Base-by-base conservation (phyloP, 2,113 vertebrate genomes). In the Amblyopsis rosae region DNA sequence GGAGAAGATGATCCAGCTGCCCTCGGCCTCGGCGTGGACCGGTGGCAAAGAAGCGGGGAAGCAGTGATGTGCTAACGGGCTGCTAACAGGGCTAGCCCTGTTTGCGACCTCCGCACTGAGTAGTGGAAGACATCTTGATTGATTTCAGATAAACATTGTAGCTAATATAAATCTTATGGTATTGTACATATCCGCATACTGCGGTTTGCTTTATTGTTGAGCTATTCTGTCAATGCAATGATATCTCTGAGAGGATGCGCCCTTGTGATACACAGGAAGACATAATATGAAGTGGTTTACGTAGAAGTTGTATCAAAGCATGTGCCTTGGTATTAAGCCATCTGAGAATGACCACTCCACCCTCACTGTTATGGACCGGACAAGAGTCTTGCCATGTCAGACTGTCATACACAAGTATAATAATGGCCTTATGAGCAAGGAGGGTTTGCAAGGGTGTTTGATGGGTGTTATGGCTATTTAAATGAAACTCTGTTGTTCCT, bases 1-100 rank as follows among this genome's bases (percentile, higher is more conserved):
- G 61, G 98, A 98, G 89, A 97, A 94, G 86, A 94, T 99, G 93
- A 92, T 98, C 13, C 92, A 93, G 69, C 77, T 80, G 15, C 80
- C 83, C 1, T 9, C 81, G 0, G 0, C 76, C 33, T 56, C 68
- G 1, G 26, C 79, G 13, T 82, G 79, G 79, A 60, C 69, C 4
- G 76, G 75, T 7, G 77, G 6, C 56, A 89, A 88, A 72, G 91
- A 87, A 3, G 45, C 71, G 4, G 80, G 71, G 9, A 86, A 86
- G 67, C 70, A 70, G 3, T 88, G 69, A 88, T 51, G 41, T 16
- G 15, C 19, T 7, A 16, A 3, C 6, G 47, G 47, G 26, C 26
- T 11, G 19, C 19, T 7, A 16, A 49, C 26, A 1, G 26, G 26
- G 1, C 26, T 26, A 26, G 26, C 26, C 26, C 26, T 26, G 26